A percentile compares a stretch with the other conserved stretches of the same genome.
phyloP scores from a whole-genome alignment of 2,888 invertebrate genomes.

The Xylophagus ater region DNA sequence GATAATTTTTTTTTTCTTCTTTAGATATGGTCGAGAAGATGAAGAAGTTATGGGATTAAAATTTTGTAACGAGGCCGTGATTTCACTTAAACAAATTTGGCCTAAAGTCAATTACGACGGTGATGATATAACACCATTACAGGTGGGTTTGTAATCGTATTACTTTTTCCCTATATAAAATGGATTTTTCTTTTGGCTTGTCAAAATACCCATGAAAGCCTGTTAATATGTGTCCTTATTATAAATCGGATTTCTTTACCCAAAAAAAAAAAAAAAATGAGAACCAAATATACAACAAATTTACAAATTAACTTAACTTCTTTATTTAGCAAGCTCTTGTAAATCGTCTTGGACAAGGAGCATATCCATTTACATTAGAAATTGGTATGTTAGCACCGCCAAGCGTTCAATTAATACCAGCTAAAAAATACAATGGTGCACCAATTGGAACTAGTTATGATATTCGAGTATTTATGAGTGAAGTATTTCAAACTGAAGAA shows the following conservation, averaged over 20 bases:
- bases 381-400: slow-evolving; percentile 71
- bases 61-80: slow-evolving; percentile 90
- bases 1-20: slow-evolving; percentile 1
- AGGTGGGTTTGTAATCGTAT: slow-evolving; percentile 43
- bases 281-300: not conserved
- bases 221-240: no score
- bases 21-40: slow-evolving; percentile 82
- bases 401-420: slow-evolving; percentile 73
- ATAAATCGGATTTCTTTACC: not conserved
- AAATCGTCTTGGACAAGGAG: slow-evolving; percentile 59
- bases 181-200: not conserved
- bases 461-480: slow-evolving; percentile 69
- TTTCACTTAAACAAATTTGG: slow-evolving; percentile 74
- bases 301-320: not conserved
- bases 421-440: slow-evolving; percentile 75
- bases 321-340: slow-evolving; percentile 57
- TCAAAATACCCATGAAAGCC: no score
- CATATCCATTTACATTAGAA: slow-evolving; percentile 66
- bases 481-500: slow-evolving; percentile 16
- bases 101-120: slow-evolving; percentile 46
- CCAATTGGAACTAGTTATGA: slow-evolving; percentile 82
- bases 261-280: not conserved
- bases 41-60: slow-evolving; percentile 93
- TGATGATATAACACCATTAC: slow-evolving; percentile 52
- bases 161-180: not conserved